These are phyloP conservation scores for Plagodis pulveraria DNA, from an alignment of 2,888 invertebrate species.

Conservation along the genomic window DNA sequence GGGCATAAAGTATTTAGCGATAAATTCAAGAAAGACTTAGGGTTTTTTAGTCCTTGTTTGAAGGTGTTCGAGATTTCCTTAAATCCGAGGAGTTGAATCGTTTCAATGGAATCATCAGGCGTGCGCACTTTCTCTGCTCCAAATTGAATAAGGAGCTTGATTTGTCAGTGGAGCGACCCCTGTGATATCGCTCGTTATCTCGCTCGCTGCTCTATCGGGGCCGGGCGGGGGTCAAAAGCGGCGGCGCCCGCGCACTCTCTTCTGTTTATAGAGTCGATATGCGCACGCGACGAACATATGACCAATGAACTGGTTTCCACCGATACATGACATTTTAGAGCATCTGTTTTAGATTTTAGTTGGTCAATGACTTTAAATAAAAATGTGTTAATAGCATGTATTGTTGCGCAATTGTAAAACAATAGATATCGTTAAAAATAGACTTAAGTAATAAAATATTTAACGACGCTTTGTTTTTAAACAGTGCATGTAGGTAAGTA, in stretches of 20 bases:
- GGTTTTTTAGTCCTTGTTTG: too few species aligned
- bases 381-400: slow-evolving; percentile 8
- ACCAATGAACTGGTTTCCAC: slow-evolving; percentile 49
- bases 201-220: slow-evolving; percentile 52
- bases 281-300: slow-evolving; percentile 74
- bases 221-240: slow-evolving; percentile 64
- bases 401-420: slow-evolving; percentile 28
- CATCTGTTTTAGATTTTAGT: slow-evolving; percentile 44
- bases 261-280: slow-evolving; percentile 61
- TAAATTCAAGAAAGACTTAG: too few species aligned
- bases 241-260: slow-evolving; percentile 60
- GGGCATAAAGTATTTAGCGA: too few species aligned
- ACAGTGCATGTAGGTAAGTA: too few species aligned
- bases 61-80: too few species aligned
- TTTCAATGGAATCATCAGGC: not conserved
- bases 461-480: too few species aligned
- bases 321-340: slow-evolving; percentile 30
- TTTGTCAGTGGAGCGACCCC: slow-evolving; percentile 45
- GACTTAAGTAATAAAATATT: not conserved
- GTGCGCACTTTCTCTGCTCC: slow-evolving; percentile 7
- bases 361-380: slow-evolving; percentile 41
- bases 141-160: slow-evolving; percentile 29
- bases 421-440: slow-evolving; percentile 19
- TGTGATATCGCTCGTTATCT: slow-evolving; percentile 55
- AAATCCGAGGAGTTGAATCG: not conserved